Conservation (phyloP, 1,140 invertebrate genomes). For the Onthophagus taurus region DNA sequence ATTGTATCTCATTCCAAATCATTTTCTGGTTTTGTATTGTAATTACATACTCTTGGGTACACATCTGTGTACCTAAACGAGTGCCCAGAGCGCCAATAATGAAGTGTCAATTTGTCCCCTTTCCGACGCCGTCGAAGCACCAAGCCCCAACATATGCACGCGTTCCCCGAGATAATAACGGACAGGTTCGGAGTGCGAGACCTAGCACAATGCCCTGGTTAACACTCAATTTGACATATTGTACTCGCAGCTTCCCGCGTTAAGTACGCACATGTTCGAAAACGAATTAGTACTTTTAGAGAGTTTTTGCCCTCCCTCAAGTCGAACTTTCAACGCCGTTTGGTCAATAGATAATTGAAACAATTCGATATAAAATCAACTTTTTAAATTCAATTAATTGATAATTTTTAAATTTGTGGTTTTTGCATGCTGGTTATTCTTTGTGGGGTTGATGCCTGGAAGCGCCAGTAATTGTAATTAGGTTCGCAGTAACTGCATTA, state of each 20-base stretch:
- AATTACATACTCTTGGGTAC: no score
- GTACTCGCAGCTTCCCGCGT: conserved; percentile 13
- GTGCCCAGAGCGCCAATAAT: conserved; percentile 25
- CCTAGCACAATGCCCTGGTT: conserved; percentile 20
- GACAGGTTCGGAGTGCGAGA: not conserved
- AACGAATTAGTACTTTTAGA: not conserved
- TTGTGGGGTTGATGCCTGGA: conserved; percentile 31
- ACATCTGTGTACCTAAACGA: conserved; percentile 26
- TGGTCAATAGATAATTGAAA: no score
- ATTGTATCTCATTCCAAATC: no score
- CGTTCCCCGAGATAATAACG: no score
- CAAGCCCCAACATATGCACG: conserved; percentile 19
- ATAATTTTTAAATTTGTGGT: no score
- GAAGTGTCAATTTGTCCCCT: conserved; percentile 28
- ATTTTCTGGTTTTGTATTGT: no score
- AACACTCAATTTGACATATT: conserved; percentile 36
- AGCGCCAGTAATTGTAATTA: conserved; percentile 36
- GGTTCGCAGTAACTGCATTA: conserved; percentile 35
- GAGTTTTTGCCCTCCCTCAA: no score
- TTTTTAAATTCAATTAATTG: no score
- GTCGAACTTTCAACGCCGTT: no score
- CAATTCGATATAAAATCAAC: no score
- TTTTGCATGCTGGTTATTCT: no score
- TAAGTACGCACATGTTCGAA: conserved; percentile 18
- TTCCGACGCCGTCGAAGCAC: no score